Conservation (phyloP, 2,113 vertebrate genomes). For the Ameiurus melas region DNA sequence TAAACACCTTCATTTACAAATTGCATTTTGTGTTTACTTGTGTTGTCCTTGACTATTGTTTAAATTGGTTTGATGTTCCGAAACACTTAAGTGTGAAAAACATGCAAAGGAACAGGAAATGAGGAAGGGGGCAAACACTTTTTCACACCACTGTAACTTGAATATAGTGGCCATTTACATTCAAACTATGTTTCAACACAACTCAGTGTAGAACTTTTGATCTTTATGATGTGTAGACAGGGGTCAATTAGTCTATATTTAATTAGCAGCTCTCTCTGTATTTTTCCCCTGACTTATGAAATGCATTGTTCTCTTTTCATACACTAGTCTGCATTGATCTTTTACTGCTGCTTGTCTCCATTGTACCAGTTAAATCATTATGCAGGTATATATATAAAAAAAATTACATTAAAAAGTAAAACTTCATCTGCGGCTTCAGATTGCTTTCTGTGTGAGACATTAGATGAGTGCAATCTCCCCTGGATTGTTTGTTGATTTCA, state of each 20-base stretch:
- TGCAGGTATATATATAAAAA: neutral
- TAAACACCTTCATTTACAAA: no score
- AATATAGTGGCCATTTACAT: neutral
- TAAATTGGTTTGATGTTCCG: no score
- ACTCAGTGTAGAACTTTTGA: neutral
- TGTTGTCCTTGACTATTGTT: no score
- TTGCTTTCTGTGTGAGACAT: neutral
- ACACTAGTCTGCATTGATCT: neutral
- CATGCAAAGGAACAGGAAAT: no score
- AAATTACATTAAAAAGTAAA: neutral
- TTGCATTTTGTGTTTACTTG: no score
- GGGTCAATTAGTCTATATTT: neutral
- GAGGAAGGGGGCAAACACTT: no score
- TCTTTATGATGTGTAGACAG: neutral
- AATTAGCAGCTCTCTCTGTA: neutral
- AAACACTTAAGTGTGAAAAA: no score
- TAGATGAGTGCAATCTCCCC: neutral
- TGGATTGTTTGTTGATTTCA: conserved; percentile 16
- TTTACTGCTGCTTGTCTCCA: neutral
- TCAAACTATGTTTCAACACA: neutral
- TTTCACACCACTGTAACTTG: no score
- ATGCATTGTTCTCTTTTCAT: neutral
- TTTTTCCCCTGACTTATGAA: neutral
- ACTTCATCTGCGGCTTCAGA: neutral
- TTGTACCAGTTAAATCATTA: neutral